A percentile compares a stretch with the other conserved stretches of the same genome.
Conservation (phyloP, 1,140 invertebrate genomes). For the Melanaphis sacchari region DNA sequence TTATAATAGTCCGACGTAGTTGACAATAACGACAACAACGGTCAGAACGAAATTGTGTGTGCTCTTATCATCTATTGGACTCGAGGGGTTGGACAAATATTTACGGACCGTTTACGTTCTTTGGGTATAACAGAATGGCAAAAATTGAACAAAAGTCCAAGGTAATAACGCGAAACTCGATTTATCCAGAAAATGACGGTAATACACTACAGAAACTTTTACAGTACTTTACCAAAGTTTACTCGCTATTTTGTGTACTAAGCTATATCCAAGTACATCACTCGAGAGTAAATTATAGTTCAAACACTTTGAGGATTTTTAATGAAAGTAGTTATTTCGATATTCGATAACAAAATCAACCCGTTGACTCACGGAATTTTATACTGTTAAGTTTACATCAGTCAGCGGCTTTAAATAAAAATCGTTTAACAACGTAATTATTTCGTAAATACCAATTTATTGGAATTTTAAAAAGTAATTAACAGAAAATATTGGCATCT, state of each 20-base stretch:
- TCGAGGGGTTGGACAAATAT: constrained; percentile 26
- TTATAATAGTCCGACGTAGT: not conserved
- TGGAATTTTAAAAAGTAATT: not conserved
- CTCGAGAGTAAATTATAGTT: not conserved
- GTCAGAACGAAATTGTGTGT: not conserved
- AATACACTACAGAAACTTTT: constrained; percentile 27
- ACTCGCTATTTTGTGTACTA: not conserved
- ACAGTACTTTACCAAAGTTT: not conserved
- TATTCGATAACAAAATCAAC: not conserved
- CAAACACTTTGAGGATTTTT: constrained; percentile 38
- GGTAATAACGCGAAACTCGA: constrained; percentile 28
- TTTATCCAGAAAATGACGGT: not conserved
- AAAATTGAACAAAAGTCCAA: constrained; percentile 26
- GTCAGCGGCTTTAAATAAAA: not conserved
- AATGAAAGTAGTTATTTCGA: not conserved
- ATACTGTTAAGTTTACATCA: not conserved
- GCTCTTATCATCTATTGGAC: constrained; percentile 28
- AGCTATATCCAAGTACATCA: not conserved
- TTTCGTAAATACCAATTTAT: not conserved
- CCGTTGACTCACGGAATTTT: not conserved
- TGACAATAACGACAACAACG: not conserved
- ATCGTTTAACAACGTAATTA: not conserved
- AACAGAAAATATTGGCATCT: not conserved
- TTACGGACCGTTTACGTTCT: not conserved
- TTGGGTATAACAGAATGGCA: not conserved